phyloP scores from a whole-genome alignment of 2,113 vertebrate genomes.

The Cryptotis parvus region DNA sequence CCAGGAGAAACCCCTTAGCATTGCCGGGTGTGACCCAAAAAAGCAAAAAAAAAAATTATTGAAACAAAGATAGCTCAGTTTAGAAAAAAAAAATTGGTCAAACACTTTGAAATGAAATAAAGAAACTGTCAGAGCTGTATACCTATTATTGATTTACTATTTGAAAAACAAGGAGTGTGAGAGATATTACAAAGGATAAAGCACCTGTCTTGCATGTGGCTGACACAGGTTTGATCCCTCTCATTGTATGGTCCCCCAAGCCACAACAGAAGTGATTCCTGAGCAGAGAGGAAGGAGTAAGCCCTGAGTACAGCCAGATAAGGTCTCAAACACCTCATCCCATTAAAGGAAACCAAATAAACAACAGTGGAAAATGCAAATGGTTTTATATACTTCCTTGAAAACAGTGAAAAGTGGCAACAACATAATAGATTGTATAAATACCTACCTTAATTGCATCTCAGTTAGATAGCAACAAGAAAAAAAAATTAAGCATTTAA shows the following conservation, averaged over 20 bases:
- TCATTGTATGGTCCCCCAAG: no score
- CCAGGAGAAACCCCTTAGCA: no score
- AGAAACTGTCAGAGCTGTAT: background rate
- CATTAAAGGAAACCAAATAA: no score
- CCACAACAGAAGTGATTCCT: no score
- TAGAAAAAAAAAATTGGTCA: background rate
- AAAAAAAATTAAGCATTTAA: background rate
- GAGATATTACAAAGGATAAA: no score
- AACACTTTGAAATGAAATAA: background rate
- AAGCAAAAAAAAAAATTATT: no score
- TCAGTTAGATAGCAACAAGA: background rate
- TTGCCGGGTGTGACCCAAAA: no score
- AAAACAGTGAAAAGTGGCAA: background rate
- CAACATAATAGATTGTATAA: background rate
- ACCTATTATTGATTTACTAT: background rate
- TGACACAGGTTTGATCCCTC: no score
- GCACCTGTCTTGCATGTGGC: no score
- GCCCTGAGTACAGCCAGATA: no score
- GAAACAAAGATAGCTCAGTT: slow-evolving; percentile 6
- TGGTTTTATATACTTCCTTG: background rate
- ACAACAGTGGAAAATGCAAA: background rate
- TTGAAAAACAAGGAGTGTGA: background rate
- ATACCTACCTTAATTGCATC: background rate
- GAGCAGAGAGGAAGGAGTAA: no score
- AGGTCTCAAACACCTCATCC: no score